Conservation (phyloP, 1,140 invertebrate genomes). For the Platyscapa corneri region DNA sequence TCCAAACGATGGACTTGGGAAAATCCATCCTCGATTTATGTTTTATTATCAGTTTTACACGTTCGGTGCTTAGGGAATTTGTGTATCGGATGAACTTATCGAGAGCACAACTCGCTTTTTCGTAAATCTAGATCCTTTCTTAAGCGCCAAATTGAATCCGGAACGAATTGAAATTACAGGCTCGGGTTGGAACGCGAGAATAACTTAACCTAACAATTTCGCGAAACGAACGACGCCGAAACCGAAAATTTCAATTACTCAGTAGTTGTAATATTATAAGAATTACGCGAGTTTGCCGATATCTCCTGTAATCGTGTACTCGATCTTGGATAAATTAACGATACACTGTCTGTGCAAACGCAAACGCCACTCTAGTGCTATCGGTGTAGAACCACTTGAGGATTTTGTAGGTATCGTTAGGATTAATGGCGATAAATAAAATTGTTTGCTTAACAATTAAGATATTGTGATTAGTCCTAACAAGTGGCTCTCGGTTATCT, state of each 20-base stretch:
- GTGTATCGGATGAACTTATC: too few relatives aligned
- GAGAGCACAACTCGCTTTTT: too few relatives aligned
- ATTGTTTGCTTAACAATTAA: neutral
- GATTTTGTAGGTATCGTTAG: slow-evolving; percentile 28
- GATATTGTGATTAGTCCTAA: slow-evolving; percentile 1
- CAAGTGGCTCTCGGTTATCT: slow-evolving; percentile 2
- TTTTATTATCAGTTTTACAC: too few relatives aligned
- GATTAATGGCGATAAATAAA: slow-evolving; percentile 41
- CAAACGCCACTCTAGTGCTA: neutral
- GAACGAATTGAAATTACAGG: too few relatives aligned
- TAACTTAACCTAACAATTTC: too few relatives aligned
- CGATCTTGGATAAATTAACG: neutral
- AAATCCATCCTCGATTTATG: too few relatives aligned
- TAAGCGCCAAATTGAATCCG: too few relatives aligned
- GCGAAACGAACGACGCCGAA: too few relatives aligned
- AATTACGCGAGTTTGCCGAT: slow-evolving; percentile 10
- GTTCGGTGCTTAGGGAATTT: too few relatives aligned
- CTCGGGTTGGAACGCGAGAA: too few relatives aligned
- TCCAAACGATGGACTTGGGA: too few relatives aligned
- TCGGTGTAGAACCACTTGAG: neutral
- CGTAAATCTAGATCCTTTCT: too few relatives aligned
- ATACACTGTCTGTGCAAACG: neutral
- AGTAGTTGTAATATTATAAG: neutral
- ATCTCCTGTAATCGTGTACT: neutral
- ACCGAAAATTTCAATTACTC: neutral